Percentiles rank a stretch among this genome's conserved stretches.
These are phyloP conservation scores for Apotomis turbidana DNA, from an alignment of 2,888 invertebrate genomes.

Conservation along the genomic window DNA sequence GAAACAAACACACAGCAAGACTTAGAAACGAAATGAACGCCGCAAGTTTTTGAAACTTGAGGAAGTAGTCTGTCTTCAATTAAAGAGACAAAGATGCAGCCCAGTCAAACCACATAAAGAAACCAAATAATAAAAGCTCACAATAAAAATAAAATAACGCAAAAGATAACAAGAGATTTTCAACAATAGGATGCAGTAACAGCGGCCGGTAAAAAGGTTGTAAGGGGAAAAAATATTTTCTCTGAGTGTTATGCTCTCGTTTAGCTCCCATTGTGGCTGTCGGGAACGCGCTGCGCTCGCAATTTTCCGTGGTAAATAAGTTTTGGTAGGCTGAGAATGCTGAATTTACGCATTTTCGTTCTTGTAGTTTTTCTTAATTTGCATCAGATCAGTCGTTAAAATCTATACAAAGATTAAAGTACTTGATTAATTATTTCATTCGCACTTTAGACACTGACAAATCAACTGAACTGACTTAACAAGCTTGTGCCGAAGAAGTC, in stretches of 20 bases:
- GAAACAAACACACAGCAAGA: neutral
- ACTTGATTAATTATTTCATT: no score
- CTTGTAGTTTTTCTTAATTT: conserved; percentile 5
- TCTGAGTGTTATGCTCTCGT: conserved; percentile 47
- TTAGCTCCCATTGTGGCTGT: conserved; percentile 49
- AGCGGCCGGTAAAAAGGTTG: conserved; percentile 35
- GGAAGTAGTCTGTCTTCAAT: conserved; percentile 15
- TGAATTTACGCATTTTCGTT: conserved; percentile 28
- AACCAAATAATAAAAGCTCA: conserved; percentile 47
- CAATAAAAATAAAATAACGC: conserved; percentile 53
- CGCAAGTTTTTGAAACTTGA: neutral
- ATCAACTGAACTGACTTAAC: no score
- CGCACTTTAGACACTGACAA: no score
- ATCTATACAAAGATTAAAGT: neutral
- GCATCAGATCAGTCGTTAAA: neutral
- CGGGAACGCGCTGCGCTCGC: conserved; percentile 40
- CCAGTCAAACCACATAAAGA: conserved; percentile 18
- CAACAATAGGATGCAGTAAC: conserved; percentile 47
- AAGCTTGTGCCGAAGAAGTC: no score
- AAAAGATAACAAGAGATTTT: conserved; percentile 51
- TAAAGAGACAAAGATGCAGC: conserved; percentile 23
- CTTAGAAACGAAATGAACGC: conserved; percentile 10
- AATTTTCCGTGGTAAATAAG: conserved; percentile 48
- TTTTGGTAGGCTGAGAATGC: conserved; percentile 28
- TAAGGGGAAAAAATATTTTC: conserved; percentile 38